These are phyloP conservation scores for Macroteleia sp. DNA, from an alignment of 2,888 invertebrate species.

Conservation along the genomic window DNA sequence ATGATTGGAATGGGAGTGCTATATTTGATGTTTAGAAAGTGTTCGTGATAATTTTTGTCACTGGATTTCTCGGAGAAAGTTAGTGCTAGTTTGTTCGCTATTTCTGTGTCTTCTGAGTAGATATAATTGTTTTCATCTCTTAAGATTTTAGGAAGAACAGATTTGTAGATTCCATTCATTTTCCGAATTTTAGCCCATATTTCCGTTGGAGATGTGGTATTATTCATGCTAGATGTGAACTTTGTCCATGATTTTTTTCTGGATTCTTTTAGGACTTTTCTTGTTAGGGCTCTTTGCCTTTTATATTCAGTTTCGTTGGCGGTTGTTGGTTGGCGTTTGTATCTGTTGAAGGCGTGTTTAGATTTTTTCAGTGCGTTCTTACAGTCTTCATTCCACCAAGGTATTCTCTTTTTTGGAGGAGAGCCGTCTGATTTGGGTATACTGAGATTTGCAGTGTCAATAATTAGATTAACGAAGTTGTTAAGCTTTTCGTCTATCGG, in stretches of 20 bases:
- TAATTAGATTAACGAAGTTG: constrained; percentile 30
- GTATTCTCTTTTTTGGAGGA: not conserved
- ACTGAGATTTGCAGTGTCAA: constrained; percentile 27
- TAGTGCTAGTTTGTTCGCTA: constrained; percentile 15
- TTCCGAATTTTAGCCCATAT: not conserved
- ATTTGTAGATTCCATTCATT: constrained; percentile 1
- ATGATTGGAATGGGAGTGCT: not conserved
- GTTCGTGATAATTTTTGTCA: constrained; percentile 16
- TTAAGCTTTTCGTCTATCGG: constrained; percentile 24
- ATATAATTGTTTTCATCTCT: not conserved
- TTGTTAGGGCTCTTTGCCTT: not conserved
- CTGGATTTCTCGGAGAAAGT: constrained; percentile 49
- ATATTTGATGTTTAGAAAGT: constrained; percentile 15
- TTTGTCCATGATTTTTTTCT: constrained; percentile 40
- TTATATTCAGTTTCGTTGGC: constrained; percentile 21
- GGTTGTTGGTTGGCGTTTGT: constrained; percentile 5
- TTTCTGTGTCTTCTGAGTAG: not conserved
- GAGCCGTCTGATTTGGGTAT: constrained; percentile 40
- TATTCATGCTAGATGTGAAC: not conserved
- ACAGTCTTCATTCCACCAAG: constrained; percentile 37
- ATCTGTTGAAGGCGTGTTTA: constrained; percentile 25
- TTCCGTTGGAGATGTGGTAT: not conserved
- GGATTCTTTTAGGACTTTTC: constrained; percentile 30
- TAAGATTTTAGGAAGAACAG: not conserved
- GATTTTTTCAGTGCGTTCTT: not conserved